Percentiles rank a stretch among this genome's conserved stretches.
These are phyloP conservation scores for Urocitellus parryii DNA, from an alignment of 2,113 vertebrate species.

Conservation along the genomic window DNA sequence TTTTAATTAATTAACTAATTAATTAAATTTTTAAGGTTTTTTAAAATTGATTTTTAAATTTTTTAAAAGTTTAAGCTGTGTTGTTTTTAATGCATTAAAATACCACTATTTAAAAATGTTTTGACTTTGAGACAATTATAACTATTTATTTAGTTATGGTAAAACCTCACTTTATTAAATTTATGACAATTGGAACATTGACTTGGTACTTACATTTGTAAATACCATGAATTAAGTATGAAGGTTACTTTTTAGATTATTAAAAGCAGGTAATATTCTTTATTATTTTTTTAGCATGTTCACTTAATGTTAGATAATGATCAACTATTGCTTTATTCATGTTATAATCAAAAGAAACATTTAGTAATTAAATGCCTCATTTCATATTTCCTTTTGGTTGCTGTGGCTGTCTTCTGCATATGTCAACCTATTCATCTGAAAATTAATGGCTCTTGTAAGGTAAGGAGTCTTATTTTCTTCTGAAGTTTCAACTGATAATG, in stretches of 20 bases:
- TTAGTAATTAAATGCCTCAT: constrained; percentile 97
- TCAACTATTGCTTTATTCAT: constrained; percentile 67
- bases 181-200: constrained; percentile 48
- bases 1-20: too few relatives aligned
- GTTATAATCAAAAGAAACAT: constrained; percentile 70
- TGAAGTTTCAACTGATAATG: constrained; percentile 83
- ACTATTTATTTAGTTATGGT: not conserved
- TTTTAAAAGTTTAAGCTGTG: too few relatives aligned
- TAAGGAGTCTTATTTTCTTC: constrained; percentile 96
- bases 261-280: constrained; percentile 59
- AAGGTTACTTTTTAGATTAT: constrained; percentile 46
- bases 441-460: constrained; percentile 98
- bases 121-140: constrained; percentile 56
- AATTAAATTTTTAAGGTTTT: too few relatives aligned
- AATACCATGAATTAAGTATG: constrained; percentile 43
- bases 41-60: too few relatives aligned
- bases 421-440: constrained; percentile 85
- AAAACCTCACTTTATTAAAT: constrained; percentile 28
- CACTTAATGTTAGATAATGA: constrained; percentile 55
- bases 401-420: constrained; percentile 84
- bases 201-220: constrained; percentile 44
- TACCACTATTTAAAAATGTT: constrained; percentile 12
- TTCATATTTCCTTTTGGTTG: constrained; percentile 87
- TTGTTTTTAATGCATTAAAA: constrained; percentile 62
- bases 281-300: constrained; percentile 42